phyloP scores from a whole-genome alignment of 2,888 invertebrate species.

The Zelleria hepariella region DNA sequence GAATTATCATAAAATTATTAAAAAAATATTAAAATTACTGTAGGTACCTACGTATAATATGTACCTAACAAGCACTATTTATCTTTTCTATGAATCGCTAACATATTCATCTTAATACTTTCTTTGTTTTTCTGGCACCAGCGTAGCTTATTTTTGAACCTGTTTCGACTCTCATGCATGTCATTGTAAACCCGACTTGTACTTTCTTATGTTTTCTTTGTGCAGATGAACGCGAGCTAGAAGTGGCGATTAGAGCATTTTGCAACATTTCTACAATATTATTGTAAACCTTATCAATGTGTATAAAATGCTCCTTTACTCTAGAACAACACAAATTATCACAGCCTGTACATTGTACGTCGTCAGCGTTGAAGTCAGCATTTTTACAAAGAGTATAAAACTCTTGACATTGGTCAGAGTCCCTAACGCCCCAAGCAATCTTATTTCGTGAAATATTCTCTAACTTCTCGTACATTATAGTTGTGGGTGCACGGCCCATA shows the following conservation, averaged over 20 bases:
- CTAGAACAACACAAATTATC: background rate
- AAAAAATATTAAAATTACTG: too few species aligned
- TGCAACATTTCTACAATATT: background rate
- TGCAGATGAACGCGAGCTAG: background rate
- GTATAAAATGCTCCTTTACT: background rate
- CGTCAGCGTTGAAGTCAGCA: background rate
- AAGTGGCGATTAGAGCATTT: background rate
- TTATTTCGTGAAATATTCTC: background rate
- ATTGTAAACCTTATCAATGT: background rate
- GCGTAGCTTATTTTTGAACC: slow-evolving; percentile 11
- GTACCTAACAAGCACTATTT: too few species aligned
- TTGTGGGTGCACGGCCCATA: background rate
- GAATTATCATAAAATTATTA: too few species aligned
- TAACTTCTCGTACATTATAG: too few species aligned
- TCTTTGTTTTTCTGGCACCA: too few species aligned
- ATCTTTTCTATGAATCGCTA: slow-evolving; percentile 8
- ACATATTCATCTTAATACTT: slow-evolving; percentile 14
- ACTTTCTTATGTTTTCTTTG: background rate
- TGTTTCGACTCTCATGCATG: slow-evolving; percentile 1
- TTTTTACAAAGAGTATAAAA: background rate
- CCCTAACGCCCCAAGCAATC: background rate
- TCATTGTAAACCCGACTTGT: background rate
- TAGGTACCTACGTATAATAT: too few species aligned
- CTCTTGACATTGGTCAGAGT: background rate
- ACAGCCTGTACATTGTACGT: background rate